Evolutionary conservation across 2,113 vertebrate genomes (phyloP), one percentile per base, ranked within the genome.

Genomic region (Calonectris borealis): DNA sequence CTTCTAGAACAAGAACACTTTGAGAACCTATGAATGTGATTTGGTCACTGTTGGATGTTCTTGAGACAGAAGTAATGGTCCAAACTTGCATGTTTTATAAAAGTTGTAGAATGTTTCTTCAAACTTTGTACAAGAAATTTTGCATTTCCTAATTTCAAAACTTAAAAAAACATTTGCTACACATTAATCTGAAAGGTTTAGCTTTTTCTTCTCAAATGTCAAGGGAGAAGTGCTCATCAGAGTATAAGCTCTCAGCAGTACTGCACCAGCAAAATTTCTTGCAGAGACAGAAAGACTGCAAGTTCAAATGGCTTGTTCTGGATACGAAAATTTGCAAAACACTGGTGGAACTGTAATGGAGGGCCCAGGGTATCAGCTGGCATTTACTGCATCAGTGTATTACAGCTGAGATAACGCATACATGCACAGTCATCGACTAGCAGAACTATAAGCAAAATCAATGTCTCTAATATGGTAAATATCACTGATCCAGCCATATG

Each of bases 141-240:
- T 94, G 72, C 60, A 48, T 92, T 94, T 93, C 72, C 83, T 86
- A 31, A 73, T 90, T 91, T 51, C 44, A 83, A 48, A 88, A 84
- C 32, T 66, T 89, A 40, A 2, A 64, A 70, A 95, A 93, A 13
- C 26, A 64, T 64, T 83, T 88, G 42, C 79, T 89, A 32, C 32
- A 42, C n/a, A 40, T 75, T 81, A 60, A 86, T 86, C 31, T 27
- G 64, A 88, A 96, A 71, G 42, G 32, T 86, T 92, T 85, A 34
- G 68, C 38, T 71, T 93, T 92, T 92, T 71, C 38, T 83, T 77
- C 76, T 95, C 54, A 66, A 48, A 34, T 42, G 27, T 86, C 81
- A 61, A 49, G 20, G 93, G 78, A 87, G 71, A 91, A 68, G 9
- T 73, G 29, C 19, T 77, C 46, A 85, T 49, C 36, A 65, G 40